Evolutionary conservation across 2,797 vertebrate species (phyloP).

Genomic region (Orestias chungarensis): DNA sequence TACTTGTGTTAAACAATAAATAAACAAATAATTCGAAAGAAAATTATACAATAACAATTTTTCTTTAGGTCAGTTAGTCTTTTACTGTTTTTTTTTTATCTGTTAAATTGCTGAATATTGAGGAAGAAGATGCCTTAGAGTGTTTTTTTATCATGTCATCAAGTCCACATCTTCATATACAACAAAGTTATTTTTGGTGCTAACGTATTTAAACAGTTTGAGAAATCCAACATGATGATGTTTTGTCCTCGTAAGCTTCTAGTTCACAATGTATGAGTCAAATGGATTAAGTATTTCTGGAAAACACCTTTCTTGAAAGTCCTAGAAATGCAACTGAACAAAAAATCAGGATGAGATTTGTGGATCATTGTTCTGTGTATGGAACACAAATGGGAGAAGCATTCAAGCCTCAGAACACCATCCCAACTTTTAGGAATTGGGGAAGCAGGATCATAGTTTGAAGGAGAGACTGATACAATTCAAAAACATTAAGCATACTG

Average conservation of each 20-base stretch:
- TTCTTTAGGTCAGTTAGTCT: background rate
- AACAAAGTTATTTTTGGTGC: too few species aligned
- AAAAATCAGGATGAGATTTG: background rate
- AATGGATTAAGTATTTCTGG: background rate
- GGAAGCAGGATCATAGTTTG: background rate
- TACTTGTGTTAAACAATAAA: background rate
- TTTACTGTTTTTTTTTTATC: background rate
- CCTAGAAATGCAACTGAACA: too few species aligned
- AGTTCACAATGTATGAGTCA: too few species aligned
- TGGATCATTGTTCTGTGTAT: background rate
- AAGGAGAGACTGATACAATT: background rate
- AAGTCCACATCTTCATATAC: too few species aligned
- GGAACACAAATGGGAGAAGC: background rate
- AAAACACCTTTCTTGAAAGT: background rate
- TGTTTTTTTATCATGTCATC: background rate
- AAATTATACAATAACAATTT: background rate
- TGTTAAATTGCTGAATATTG: background rate
- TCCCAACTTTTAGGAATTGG: background rate
- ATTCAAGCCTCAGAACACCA: background rate
- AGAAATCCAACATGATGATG: too few species aligned
- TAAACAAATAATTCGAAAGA: slow-evolving; percentile 12
- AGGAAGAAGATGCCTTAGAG: background rate
- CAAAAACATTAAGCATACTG: too few species aligned
- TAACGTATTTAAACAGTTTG: too few species aligned
- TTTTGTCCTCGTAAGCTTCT: too few species aligned